These are phyloP conservation scores for Semaprochilodus insignis DNA, from an alignment of 2,797 vertebrate genomes.

Conservation along the genomic window DNA sequence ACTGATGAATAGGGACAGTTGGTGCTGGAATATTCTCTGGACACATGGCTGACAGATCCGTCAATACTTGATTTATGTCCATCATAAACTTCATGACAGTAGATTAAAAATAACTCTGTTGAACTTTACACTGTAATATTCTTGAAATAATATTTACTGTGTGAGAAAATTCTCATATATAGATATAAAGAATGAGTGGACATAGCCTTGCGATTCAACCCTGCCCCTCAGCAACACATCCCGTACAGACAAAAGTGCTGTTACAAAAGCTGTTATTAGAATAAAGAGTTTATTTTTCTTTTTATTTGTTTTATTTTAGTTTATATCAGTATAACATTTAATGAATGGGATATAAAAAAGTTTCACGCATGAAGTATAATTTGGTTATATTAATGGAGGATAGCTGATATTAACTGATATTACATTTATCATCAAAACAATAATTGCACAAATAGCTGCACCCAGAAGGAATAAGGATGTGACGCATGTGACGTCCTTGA, in stretches of 20 bases:
- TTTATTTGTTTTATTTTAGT: background rate
- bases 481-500: too few relatives aligned
- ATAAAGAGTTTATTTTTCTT: background rate
- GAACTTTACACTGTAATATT: background rate
- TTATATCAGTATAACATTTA: background rate
- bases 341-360: background rate
- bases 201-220: background rate
- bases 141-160: background rate
- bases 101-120: background rate
- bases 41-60: slow-evolving; percentile 1
- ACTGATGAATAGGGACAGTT: background rate
- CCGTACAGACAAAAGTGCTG: background rate
- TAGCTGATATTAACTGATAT: too few relatives aligned
- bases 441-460: too few relatives aligned
- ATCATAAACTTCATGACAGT: background rate
- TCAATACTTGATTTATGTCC: background rate
- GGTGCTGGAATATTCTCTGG: background rate
- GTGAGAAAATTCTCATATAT: background rate
- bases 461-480: too few relatives aligned
- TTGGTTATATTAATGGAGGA: too few relatives aligned
- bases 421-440: too few relatives aligned
- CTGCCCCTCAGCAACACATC: background rate
- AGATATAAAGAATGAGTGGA: background rate
- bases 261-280: background rate
- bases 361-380: too few relatives aligned